Base-by-base conservation (phyloP, 1,140 invertebrate species). In the Drosophila suzukii region DNA sequence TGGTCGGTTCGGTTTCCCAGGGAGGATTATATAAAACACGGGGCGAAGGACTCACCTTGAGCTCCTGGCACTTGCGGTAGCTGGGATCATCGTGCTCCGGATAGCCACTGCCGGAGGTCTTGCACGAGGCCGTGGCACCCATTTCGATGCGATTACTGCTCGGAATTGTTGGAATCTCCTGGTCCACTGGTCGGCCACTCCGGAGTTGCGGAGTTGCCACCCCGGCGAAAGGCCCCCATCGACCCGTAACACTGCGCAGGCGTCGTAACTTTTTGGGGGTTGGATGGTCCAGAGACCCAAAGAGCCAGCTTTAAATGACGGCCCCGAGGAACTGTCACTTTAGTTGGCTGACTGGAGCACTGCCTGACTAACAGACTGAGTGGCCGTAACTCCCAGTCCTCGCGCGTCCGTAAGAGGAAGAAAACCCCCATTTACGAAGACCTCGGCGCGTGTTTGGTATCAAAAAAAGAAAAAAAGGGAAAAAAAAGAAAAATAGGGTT, bases 61-160 rank as follows among this genome's bases (percentile, higher is more conserved):
- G 51, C 20, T 91, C 90, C 51, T 91, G 90, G 38, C 90, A 91
- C 36, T 89, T 91, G 47, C 83, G 75, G 49, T 91, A 91, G 20
- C 62, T 66, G 8, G 83, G 76, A 74, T 91, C 90, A 78, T 91
- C 90, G 47, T 81, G 80, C 13, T 83, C 72, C 41, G 82, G 80
- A 77, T 81, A 75, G 36, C 67, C 55, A 30, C 60, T 60, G 44
- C 55, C 41, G 13, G 13, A n/a, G 39, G 68, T 72, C 63, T 78
- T 84, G 20, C 70, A 75, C 49, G 81, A 89, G 39, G 73, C 74
- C 59, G 68, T 84, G 61, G 59, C 68, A 53, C 84, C 85, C 85
- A 89, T 89, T 73, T 67, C 65, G 36, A 8, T 60, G 39, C n/a
- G 32, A 15, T 34, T 20, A 11, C n/a, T 44, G n/a, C 12, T 39